Evolutionary conservation across 2,113 vertebrate genomes (phyloP), one percentile per base, ranked within the genome.

Genomic region (Mirza zaza): DNA sequence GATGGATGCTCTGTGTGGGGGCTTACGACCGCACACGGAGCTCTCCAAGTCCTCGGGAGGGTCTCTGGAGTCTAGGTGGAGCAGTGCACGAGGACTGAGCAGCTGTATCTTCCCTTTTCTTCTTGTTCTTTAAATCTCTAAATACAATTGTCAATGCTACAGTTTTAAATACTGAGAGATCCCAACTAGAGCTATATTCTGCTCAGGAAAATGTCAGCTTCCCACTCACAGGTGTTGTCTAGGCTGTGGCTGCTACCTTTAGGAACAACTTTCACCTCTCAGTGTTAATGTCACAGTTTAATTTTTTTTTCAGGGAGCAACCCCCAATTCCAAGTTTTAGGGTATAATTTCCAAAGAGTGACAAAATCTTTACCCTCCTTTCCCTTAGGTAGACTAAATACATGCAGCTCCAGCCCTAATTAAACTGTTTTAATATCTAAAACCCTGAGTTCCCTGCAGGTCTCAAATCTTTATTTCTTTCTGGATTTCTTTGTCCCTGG

Each of bases 71-170:
- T 36, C 17, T 14, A 8, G 34, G 32, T 18, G 23, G 23, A 29
- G 20, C 18, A 25, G 27, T 5, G 9, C 8, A 20, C 3, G 1
- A 17, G 25, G 57, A 15, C 70, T 63, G 2, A 0, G 3, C 3
- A 42, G 71, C 39, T 61, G 4, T 10, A 1, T 4, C 12, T 48
- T 52, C 27, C 21, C 25, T 63, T 75, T 52, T 52, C 18, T 77
- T 79, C 34, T 25, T 39, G 1, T 61, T 75, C 10, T 92, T 83
- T 68, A 82, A 42, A 48, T 34, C 8, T 5, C n/a, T 5, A 17
- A n/a, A 36, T 7, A 17, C 48, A 29, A 9, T n/a, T 57, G 23
- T 68, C 8, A 0, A 0, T 29, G 57, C 20, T 18, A 75, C 32
- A 0, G 23, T 52, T 89, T 32, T 88, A 15, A 8, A 23, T 27